Evolutionary conservation across 2,113 vertebrate species (phyloP).

Genomic region (Syrmaticus mikado): DNA sequence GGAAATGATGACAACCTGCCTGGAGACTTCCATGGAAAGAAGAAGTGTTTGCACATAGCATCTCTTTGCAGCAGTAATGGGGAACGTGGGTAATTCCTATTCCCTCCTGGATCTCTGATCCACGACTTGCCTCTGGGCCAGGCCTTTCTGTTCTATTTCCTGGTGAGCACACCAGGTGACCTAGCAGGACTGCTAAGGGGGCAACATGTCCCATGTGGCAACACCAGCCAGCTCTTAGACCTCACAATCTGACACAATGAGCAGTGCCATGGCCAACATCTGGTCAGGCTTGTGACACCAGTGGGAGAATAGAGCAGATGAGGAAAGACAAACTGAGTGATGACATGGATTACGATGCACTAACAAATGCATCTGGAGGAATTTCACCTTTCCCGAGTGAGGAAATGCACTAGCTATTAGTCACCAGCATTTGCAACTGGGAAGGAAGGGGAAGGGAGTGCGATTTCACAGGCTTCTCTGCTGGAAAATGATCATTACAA

Average conservation of each 20-base stretch:
- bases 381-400: conserved; percentile 26
- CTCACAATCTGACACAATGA: background rate
- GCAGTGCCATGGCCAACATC: background rate
- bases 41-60: background rate
- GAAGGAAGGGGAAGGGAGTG: conserved; percentile 26
- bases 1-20: background rate
- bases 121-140: background rate
- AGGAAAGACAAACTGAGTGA: conserved; percentile 3
- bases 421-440: conserved; percentile 13
- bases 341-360: background rate
- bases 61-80: background rate
- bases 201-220: background rate
- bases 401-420: conserved; percentile 38
- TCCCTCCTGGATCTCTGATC: background rate
- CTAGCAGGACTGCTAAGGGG: background rate
- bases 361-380: conserved; percentile 4
- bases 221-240: background rate
- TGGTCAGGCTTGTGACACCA: background rate
- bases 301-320: background rate
- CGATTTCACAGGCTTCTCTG: background rate
- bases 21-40: background rate
- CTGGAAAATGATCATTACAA: conserved; percentile 7
- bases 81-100: background rate
- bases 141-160: background rate
- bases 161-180: background rate